phyloP scores from a whole-genome alignment of 2,113 vertebrate species.

The Smithornis capensis region DNA sequence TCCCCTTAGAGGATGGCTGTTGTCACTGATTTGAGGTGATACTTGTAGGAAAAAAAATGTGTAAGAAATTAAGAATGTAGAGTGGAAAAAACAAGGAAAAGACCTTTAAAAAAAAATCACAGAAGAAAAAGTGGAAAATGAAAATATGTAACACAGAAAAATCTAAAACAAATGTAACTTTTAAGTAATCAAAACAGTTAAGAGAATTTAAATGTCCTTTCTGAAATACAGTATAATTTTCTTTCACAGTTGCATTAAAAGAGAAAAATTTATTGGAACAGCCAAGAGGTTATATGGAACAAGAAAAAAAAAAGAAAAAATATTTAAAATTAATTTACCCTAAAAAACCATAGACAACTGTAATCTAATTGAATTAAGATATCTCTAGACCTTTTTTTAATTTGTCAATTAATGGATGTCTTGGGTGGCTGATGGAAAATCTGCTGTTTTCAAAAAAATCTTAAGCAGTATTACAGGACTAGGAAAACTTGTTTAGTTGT shows the following conservation, averaged over 20 bases:
- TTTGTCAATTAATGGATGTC: background rate
- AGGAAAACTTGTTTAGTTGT: background rate
- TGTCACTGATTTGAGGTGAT: background rate
- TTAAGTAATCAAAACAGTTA: background rate
- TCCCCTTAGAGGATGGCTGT: background rate
- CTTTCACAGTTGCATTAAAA: background rate
- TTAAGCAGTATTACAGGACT: background rate
- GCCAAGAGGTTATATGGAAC: background rate
- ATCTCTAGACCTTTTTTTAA: background rate
- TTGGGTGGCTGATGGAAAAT: background rate
- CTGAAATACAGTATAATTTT: background rate
- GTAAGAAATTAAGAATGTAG: background rate
- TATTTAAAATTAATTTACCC: background rate
- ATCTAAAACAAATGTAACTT: background rate
- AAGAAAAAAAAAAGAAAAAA: background rate
- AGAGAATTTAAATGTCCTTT: background rate
- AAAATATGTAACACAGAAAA: background rate
- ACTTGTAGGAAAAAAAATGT: background rate
- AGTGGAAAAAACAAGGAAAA: background rate
- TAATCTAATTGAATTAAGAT: background rate
- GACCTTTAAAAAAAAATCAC: background rate
- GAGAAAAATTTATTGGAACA: background rate
- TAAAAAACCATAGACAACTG: background rate
- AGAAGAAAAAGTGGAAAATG: background rate
- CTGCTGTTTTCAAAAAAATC: constrained; percentile 2